A percentile compares a stretch with the other conserved stretches of the same genome.
Evolutionary conservation across 1,140 invertebrate species (phyloP).

Genomic region (Mizuhopecten yessoensis): DNA sequence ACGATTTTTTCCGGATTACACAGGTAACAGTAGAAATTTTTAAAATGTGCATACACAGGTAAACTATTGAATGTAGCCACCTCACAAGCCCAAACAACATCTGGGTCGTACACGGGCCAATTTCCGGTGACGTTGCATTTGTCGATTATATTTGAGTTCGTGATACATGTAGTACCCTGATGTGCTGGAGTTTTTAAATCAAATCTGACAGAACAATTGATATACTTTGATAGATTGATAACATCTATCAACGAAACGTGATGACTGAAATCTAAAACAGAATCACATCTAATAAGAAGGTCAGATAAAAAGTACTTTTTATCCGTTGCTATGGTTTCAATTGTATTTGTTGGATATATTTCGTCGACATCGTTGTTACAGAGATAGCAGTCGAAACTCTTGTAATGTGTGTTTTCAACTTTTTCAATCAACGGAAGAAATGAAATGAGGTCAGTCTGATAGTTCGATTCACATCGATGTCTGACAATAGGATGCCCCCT

Average conservation of each 20-base stretch:
- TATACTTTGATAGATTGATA: background rate
- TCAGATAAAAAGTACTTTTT: background rate
- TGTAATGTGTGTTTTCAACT: background rate
- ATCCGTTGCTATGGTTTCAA: background rate
- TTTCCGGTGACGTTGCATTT: background rate
- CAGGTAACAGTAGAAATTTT: background rate
- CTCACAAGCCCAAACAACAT: constrained; percentile 45
- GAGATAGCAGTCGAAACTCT: constrained; percentile 41
- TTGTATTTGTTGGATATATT: background rate
- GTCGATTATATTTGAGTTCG: background rate
- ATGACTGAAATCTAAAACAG: background rate
- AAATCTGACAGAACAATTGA: background rate
- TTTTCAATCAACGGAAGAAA: constrained; percentile 25
- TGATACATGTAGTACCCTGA: background rate
- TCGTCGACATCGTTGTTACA: background rate
- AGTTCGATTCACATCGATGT: background rate
- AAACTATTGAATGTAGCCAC: background rate
- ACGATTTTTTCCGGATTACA: constrained; percentile 4
- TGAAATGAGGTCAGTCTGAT: background rate
- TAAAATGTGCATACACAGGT: background rate
- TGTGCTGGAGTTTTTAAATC: background rate
- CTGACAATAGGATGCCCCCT: background rate
- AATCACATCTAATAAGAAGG: background rate
- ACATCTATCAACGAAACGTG: background rate
- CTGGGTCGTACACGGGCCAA: background rate